Evolutionary conservation across 2,797 vertebrate genomes (phyloP).

Genomic region (Tokudaia muenninki): DNA sequence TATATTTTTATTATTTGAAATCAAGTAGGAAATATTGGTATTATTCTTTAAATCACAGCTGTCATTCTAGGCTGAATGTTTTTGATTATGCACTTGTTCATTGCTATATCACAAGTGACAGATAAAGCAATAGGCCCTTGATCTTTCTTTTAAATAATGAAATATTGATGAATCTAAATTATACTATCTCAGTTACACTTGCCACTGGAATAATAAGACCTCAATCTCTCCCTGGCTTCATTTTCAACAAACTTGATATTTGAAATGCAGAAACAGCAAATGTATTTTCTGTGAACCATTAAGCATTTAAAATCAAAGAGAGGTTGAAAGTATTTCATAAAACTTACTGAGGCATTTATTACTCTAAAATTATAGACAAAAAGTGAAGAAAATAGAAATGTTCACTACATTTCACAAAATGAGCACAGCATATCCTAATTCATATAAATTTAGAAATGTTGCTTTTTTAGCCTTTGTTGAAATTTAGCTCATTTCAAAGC

Average conservation of each 20-base stretch:
- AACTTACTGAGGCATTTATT: slow-evolving; percentile 71
- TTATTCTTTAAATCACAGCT: not conserved
- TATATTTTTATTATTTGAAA: not conserved
- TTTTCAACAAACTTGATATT: slow-evolving; percentile 42
- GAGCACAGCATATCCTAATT: not conserved
- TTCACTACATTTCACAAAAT: slow-evolving; percentile 39
- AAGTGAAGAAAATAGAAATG: slow-evolving; percentile 60
- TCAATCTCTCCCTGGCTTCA: slow-evolving; percentile 55
- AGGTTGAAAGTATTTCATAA: slow-evolving; percentile 66
- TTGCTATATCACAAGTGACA: not conserved
- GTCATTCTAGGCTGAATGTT: not conserved
- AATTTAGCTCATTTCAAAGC: not conserved
- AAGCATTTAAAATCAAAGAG: slow-evolving; percentile 59
- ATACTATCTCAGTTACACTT: slow-evolving; percentile 8
- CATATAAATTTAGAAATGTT: not conserved
- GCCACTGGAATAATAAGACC: slow-evolving; percentile 51
- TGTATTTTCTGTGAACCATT: slow-evolving; percentile 63
- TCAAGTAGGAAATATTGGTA: not conserved
- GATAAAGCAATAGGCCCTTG: not conserved
- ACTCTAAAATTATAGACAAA: slow-evolving; percentile 58
- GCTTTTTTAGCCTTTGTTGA: not conserved
- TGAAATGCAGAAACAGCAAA: slow-evolving; percentile 61
- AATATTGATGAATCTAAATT: slow-evolving; percentile 65
- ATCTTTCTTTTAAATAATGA: slow-evolving; percentile 10
- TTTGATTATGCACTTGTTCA: not conserved